Percentiles rank a stretch among this genome's conserved stretches.
Evolutionary conservation across 2,797 vertebrate genomes (phyloP).

Genomic region (Lithobates sylvaticus): DNA sequence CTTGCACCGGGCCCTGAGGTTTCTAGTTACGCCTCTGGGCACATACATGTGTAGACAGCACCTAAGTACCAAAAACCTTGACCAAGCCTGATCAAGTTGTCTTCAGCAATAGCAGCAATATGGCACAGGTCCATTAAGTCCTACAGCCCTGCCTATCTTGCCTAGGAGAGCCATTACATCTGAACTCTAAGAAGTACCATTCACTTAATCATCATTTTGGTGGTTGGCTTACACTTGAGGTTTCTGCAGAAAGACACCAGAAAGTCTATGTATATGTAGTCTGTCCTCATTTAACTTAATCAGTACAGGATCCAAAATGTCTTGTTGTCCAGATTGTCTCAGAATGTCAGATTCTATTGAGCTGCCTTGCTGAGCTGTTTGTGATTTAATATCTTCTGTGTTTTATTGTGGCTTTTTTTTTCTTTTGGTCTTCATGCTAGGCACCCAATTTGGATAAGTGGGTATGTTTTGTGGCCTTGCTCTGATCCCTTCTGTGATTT

Average conservation of each 20-base stretch:
- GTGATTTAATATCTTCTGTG: conserved; percentile 53
- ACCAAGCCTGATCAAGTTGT: no score
- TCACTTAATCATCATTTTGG: background rate
- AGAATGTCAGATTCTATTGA: conserved; percentile 2
- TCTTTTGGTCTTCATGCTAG: conserved; percentile 67
- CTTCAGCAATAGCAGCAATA: no score
- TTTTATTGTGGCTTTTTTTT: conserved; percentile 63
- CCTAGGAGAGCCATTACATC: no score
- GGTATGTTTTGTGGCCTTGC: conserved; percentile 74
- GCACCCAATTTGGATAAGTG: conserved; percentile 80
- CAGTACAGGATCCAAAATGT: conserved; percentile 11
- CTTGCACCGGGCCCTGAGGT: no score
- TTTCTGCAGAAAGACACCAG: background rate
- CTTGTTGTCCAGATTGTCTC: conserved; percentile 3
- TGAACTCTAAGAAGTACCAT: no score
- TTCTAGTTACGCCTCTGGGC: no score
- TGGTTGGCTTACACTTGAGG: background rate
- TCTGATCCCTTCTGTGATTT: conserved; percentile 55
- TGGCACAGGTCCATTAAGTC: no score
- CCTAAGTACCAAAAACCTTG: no score
- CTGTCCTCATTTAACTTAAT: background rate
- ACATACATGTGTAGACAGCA: no score
- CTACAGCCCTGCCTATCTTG: no score
- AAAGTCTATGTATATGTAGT: background rate
- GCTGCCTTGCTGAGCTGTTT: conserved; percentile 24